Conservation (phyloP, 2,797 vertebrate species). For the Cuniculus paca region DNA sequence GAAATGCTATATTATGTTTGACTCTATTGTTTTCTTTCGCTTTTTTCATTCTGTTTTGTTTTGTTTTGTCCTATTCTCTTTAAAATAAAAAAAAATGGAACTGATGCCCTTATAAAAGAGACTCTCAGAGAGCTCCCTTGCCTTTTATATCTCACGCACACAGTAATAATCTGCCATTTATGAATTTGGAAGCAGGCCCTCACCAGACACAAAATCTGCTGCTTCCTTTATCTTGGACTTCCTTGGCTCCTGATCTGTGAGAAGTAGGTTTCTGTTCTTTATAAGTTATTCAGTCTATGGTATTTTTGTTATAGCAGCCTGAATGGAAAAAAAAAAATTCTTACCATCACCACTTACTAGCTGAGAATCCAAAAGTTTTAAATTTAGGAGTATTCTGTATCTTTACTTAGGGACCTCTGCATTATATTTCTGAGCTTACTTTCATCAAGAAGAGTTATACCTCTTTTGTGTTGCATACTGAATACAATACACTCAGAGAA, state of each 20-base stretch:
- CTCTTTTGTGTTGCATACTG: neutral
- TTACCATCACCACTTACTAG: neutral
- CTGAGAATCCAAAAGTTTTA: neutral
- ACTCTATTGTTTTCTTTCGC: too few species aligned
- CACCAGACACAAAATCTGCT: too few species aligned
- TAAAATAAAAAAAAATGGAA: too few species aligned
- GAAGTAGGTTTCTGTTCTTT: neutral
- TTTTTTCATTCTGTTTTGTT: too few species aligned
- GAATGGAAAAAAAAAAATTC: neutral
- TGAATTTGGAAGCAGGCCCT: neutral
- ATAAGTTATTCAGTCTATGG: neutral
- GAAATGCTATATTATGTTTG: too few species aligned
- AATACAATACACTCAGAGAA: neutral
- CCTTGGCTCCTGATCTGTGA: neutral
- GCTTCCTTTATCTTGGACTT: neutral
- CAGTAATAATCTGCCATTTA: neutral
- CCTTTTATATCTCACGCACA: neutral
- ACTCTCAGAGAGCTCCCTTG: rapidly evolving
- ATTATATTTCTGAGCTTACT: neutral
- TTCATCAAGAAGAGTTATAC: neutral
- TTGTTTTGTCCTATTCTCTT: too few species aligned
- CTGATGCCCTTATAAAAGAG: neutral
- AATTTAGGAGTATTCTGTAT: neutral
- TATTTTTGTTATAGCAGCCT: neutral
- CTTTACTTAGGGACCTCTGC: neutral